phyloP scores from a whole-genome alignment of 2,888 invertebrate species.

The Protophormia terraenovae region DNA sequence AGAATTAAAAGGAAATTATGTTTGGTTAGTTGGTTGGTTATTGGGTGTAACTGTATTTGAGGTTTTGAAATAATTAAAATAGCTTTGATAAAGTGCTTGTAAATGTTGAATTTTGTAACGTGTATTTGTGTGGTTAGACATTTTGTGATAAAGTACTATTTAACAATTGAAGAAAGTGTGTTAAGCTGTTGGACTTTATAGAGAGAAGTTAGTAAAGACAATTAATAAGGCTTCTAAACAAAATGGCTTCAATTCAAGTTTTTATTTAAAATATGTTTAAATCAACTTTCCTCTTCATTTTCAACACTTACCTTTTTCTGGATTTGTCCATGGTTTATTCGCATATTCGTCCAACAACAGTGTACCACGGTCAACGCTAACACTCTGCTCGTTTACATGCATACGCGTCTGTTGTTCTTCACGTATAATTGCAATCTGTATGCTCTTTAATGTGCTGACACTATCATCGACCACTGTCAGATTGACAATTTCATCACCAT shows the following conservation, averaged over 20 bases:
- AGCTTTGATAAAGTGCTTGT: slow-evolving; percentile 11
- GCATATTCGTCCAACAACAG: slow-evolving; percentile 88
- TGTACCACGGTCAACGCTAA: slow-evolving; percentile 87
- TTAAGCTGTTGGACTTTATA: not conserved
- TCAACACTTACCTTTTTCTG: slow-evolving; percentile 86
- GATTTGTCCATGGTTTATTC: slow-evolving; percentile 93
- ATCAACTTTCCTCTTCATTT: not conserved
- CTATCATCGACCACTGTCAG: slow-evolving; percentile 89
- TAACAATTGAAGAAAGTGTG: not conserved
- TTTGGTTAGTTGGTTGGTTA: no score
- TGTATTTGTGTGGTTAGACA: not conserved
- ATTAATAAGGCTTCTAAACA: not conserved
- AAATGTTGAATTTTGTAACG: not conserved
- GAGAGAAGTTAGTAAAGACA: not conserved
- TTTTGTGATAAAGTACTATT: not conserved
- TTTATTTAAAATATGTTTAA: not conserved
- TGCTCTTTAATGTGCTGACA: slow-evolving; percentile 90
- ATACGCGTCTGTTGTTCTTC: slow-evolving; percentile 88
- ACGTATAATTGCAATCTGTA: slow-evolving; percentile 93
- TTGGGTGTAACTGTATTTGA: slow-evolving; percentile 20
- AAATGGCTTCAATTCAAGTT: no score
- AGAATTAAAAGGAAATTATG: slow-evolving; percentile 31
- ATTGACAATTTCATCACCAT: slow-evolving; percentile 89
- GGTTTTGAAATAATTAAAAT: slow-evolving; percentile 34
- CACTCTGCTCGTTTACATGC: slow-evolving; percentile 90